Evolutionary conservation across 1,140 invertebrate genomes (phyloP).

Genomic region (Zaprionus kolodkinae): DNA sequence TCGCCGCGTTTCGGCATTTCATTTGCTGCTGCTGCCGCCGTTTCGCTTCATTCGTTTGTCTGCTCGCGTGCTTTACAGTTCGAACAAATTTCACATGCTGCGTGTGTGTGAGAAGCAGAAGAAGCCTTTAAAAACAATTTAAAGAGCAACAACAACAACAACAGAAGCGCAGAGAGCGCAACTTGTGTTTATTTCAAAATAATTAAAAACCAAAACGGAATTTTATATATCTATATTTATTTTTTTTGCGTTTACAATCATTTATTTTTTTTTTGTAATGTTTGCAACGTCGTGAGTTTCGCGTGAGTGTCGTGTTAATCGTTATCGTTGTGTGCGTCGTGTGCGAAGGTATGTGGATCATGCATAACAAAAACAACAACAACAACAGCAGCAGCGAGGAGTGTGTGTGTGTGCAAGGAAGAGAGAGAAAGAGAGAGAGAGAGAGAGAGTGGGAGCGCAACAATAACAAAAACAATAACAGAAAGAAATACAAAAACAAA

Average conservation of each 20-base stretch:
- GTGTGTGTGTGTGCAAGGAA: constrained; percentile 30
- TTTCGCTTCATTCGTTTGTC: constrained; percentile 79
- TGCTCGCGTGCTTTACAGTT: constrained; percentile 77
- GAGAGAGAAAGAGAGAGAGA: neutral
- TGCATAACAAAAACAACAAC: constrained; percentile 38
- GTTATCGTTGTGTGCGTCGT: neutral
- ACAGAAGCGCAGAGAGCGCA: neutral
- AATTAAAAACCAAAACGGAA: constrained; percentile 14
- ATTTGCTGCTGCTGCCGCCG: constrained; percentile 68
- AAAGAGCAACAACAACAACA: constrained; percentile 2
- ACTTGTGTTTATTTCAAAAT: constrained; percentile 15
- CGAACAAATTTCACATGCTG: constrained; percentile 15
- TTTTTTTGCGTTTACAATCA: constrained; percentile 6
- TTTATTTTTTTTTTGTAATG: constrained; percentile 22
- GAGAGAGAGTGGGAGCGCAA: constrained; percentile 9
- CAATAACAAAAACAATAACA: constrained; percentile 12
- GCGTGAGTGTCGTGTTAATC: neutral
- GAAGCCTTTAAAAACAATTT: constrained; percentile 48
- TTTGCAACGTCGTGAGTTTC: constrained; percentile 16
- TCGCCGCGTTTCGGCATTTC: constrained; percentile 62
- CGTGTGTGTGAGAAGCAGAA: constrained; percentile 16
- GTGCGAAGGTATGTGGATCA: constrained; percentile 54
- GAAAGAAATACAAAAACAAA: neutral
- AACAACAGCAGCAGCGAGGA: neutral
- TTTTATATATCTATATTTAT: neutral